Base-by-base conservation (phyloP, 2,888 invertebrate genomes). In the Kryphioiulus occultus region DNA sequence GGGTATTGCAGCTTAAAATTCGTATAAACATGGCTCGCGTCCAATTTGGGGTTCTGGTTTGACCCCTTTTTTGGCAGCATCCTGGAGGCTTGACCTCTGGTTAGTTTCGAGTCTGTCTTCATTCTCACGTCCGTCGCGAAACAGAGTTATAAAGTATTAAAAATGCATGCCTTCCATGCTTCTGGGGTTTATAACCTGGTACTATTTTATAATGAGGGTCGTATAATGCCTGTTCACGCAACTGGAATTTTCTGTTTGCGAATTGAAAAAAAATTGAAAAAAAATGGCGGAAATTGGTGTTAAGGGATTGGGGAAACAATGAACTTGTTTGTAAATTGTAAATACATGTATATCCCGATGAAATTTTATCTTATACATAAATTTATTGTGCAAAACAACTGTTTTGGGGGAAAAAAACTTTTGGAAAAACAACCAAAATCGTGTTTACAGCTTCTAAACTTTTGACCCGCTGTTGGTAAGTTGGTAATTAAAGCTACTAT, bases 41-140 rank as follows among this genome's bases (percentile, higher is more conserved):
- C 78, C 78, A 78, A 78, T 78, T 30, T 15, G 15, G 12, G 78
- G 30, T 78, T 30, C 78, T 12, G 78, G 78, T 78, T 78, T 78
- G 78, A 78, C 78, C 78, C 78, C 78, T 78, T 78, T 78, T 78
- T 78, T 78, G 78, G 78, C 78, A 78, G 78, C 78, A 78, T 78
- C 78, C 78, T 78, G 78, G 78, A 78, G 78, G 78, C 78, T 78
- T 78, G 78, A 78, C 78, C 78, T 78, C 78, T 78, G 78, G 78
- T 78, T 78, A 78, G 30, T 78, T 78, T 30, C 15, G 15, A 78
- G 78, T 78, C 78, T 78, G 78, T 78, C 78, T 78, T 78, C 78
- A 78, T 78, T 78, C 78, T 78, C 78, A 78, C 78, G 78, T 78
- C 78, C 26, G 17, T 78, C 15, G 78, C 78, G 4, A 30, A 15